phyloP scores from a whole-genome alignment of 2,113 vertebrate genomes.

The Nothoprocta perdicaria region DNA sequence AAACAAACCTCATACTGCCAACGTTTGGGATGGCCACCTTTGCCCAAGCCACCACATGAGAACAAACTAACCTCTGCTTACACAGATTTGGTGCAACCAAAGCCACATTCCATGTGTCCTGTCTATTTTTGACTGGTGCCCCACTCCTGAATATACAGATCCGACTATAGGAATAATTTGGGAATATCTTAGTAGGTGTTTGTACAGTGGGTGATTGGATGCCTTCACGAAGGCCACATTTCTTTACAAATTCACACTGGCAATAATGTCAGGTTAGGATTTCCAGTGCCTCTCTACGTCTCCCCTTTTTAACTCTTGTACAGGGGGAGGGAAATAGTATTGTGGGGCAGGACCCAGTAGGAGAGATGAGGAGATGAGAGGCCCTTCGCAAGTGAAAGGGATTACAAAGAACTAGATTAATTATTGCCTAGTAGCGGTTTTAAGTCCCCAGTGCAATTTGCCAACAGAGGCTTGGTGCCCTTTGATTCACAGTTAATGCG shows the following conservation, averaged over 20 bases:
- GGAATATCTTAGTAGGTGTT: background rate
- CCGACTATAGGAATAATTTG: background rate
- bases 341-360: background rate
- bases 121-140: background rate
- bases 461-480: conserved; percentile 7
- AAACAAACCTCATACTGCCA: background rate
- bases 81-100: background rate
- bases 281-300: background rate
- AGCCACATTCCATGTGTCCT: background rate
- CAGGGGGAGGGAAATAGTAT: background rate
- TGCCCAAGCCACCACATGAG: background rate
- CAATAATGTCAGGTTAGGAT: background rate
- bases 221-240: background rate
- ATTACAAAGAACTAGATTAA: conserved; percentile 5
- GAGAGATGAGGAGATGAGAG: background rate
- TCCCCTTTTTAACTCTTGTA: background rate
- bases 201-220: background rate
- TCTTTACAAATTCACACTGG: background rate
- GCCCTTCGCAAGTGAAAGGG: background rate
- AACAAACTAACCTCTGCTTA: background rate
- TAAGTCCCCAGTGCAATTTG: background rate
- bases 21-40: background rate
- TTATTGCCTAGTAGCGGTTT: conserved; percentile 1
- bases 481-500: conserved; percentile 36
- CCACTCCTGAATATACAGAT: background rate